Evolutionary conservation across 2,888 invertebrate species (phyloP).

Genomic region (Drosophila conformis): DNA sequence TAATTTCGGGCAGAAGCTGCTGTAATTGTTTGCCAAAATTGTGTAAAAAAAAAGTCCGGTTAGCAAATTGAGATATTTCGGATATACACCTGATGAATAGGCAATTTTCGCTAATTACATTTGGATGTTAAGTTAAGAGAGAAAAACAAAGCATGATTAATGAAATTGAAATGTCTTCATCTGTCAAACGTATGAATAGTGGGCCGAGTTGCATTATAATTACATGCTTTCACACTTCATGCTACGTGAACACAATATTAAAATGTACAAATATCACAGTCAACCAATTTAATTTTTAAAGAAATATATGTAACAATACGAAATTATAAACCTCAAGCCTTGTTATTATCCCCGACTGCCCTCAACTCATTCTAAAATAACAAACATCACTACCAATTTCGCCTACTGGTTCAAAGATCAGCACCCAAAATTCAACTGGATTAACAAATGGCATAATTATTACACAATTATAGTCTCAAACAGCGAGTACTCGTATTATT

Average conservation of each 20-base stretch:
- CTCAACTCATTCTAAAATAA: neutral
- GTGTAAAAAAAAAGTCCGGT: slow-evolving; percentile 26
- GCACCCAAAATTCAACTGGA: slow-evolving; percentile 28
- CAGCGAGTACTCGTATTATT: slow-evolving; percentile 37
- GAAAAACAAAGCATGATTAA: neutral
- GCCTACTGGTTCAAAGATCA: slow-evolving; percentile 34
- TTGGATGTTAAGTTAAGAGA: slow-evolving; percentile 2
- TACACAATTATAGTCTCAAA: slow-evolving; percentile 56
- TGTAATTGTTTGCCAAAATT: slow-evolving; percentile 36
- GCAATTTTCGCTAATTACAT: slow-evolving; percentile 24
- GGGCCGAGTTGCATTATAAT: neutral
- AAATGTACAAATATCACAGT: neutral
- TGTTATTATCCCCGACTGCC: neutral
- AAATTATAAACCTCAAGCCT: neutral
- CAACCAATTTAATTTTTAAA: too few species aligned
- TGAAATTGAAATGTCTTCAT: neutral
- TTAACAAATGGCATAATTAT: slow-evolving; percentile 59
- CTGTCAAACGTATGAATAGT: neutral
- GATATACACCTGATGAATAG: slow-evolving; percentile 8
- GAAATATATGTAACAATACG: neutral
- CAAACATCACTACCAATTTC: slow-evolving; percentile 24
- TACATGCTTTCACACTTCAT: neutral
- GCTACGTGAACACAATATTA: neutral
- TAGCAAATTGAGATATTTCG: slow-evolving; percentile 45
- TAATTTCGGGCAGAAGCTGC: slow-evolving; percentile 22